phyloP scores from a whole-genome alignment of 2,888 invertebrate species.

The Hanleya hanleyi region DNA sequence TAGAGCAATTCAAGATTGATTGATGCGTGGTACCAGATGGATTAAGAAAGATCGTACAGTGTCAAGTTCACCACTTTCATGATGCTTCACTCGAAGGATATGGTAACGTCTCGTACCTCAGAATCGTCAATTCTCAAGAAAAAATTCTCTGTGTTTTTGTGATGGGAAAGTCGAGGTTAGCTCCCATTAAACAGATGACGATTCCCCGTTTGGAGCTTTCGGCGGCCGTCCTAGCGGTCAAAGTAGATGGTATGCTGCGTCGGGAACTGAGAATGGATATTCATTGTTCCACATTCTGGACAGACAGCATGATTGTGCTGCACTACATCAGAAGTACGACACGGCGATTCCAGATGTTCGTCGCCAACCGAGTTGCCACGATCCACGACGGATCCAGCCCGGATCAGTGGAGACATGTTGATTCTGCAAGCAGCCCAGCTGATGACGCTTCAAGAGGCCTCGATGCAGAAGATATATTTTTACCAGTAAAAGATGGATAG shows the following conservation, averaged over 20 bases:
- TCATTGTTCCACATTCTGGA: constrained; percentile 21
- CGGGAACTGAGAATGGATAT: constrained; percentile 3
- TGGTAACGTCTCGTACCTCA: not conserved
- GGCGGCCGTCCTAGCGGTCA: constrained; percentile 6
- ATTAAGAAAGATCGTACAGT: not conserved
- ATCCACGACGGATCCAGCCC: no score
- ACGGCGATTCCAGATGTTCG: no score
- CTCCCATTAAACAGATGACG: constrained; percentile 8
- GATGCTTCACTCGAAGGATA: not conserved
- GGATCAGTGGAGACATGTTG: no score
- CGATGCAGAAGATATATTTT: no score
- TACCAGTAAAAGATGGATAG: no score
- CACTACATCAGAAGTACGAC: no score
- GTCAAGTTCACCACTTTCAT: not conserved
- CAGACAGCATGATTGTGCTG: constrained; percentile 23
- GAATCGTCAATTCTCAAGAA: not conserved
- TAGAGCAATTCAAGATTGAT: not conserved
- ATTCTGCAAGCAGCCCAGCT: no score
- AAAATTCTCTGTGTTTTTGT: not conserved
- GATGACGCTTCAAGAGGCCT: no score
- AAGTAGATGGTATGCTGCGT: not conserved
- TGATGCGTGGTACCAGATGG: not conserved
- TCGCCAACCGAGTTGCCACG: no score
- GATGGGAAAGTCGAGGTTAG: constrained; percentile 4
- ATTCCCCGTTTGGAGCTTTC: constrained; percentile 18